Base-by-base conservation (phyloP, 2,888 invertebrate species). In the Ophion slaviceki region DNA sequence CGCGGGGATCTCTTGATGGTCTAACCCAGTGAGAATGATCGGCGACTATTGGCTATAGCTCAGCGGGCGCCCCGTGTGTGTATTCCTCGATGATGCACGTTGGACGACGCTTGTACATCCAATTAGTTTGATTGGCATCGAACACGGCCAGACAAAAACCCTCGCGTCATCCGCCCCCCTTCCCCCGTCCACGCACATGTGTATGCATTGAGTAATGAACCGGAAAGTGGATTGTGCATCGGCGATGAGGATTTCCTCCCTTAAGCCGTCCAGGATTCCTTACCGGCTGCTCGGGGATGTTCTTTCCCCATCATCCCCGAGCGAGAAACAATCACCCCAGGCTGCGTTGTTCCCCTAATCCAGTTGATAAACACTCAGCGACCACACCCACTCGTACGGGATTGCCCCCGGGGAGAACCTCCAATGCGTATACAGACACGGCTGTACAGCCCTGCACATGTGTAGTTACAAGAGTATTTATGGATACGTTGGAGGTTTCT, bases 361-460 rank as follows among this genome's bases (percentile, higher is more conserved):
- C 90, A 89, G 90, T 91, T 90, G 90, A 92, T 90, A 91, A 92
- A 91, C 90, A 92, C 90, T 89, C 87, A 79, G 62, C 86, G 88
- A 89, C 92, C 93, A 92, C 92, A 91, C 92, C 92, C 92, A 91
- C 91, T 87, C 80, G 82, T 64, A 6, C 4, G n/a, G 59, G 62
- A 80, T 71, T 71, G 1, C 17, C 47, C 53, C 53, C 53, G 53
- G 53, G 53, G 17, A 17, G 53, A 17, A 53, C 53, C 53, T 53
- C 14, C 53, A 14, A 53, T 53, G 17, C 53, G 53, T 53, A 62
- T 36, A n/a, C 11, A 45, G 20, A 61, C 24, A 47, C 24, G 53
- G 61, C 17, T 45, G 57, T 32, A 74, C 57, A 75, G 59, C 79
- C 57, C 47, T 64, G 59, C 78, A 66, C 80, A 79, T 83, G 87